These are phyloP conservation scores for Zingel zingel DNA, from an alignment of 2,113 vertebrate genomes.

Conservation along the genomic window DNA sequence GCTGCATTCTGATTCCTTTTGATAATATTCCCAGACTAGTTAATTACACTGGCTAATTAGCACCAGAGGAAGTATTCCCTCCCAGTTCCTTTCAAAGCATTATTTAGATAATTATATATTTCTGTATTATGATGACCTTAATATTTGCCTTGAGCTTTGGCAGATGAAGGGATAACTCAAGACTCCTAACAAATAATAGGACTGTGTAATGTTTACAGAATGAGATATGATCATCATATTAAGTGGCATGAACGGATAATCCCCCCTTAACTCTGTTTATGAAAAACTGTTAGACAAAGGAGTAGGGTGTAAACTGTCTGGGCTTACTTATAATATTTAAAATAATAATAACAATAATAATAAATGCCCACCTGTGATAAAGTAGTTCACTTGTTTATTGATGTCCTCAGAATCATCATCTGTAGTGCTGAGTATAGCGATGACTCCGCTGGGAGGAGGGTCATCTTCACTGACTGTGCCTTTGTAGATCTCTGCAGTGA, in stretches of 20 bases:
- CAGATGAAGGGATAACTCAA: conserved; percentile 54
- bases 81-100: conserved; percentile 65
- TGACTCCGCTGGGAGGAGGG: conserved; percentile 91
- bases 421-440: conserved; percentile 94
- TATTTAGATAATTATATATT: conserved; percentile 70
- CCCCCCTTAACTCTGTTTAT: conserved; percentile 39
- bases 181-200: conserved; percentile 60
- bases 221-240: conserved; percentile 71
- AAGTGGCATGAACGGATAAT: conserved; percentile 58
- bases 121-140: conserved; percentile 66
- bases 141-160: conserved; percentile 66
- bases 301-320: conserved; percentile 37
- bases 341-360: conserved; percentile 42
- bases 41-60: conserved; percentile 75
- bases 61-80: conserved; percentile 57
- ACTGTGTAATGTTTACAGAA: conserved; percentile 61
- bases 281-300: conserved; percentile 52
- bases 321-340: conserved; percentile 27
- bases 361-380: conserved; percentile 91
- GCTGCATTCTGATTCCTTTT: conserved; percentile 49
- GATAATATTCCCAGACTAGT: conserved; percentile 59
- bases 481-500: conserved; percentile 97
- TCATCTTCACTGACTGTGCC: conserved; percentile 98
- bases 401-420: conserved; percentile 92
- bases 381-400: conserved; percentile 93